Evolutionary conservation across 1,140 invertebrate species (phyloP).

Genomic region (Nautilus pompilius): DNA sequence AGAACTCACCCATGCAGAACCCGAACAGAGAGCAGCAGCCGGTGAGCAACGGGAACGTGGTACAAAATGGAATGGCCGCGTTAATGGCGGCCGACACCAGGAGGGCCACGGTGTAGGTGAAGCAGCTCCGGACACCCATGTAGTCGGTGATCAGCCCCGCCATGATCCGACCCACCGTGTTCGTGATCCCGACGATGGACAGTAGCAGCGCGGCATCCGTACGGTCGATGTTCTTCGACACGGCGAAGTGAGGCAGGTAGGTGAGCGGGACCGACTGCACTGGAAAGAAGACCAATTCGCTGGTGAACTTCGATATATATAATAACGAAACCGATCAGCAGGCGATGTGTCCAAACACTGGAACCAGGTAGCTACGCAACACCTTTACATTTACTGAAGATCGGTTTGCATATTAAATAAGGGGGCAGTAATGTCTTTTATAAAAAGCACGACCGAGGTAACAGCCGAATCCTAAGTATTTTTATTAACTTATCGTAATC

Average conservation of each 20-base stretch:
- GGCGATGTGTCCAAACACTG: no score
- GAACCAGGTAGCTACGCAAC: no score
- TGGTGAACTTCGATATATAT: no score
- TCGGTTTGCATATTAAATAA: no score
- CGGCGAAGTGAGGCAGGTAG: constrained; percentile 39
- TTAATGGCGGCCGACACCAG: constrained; percentile 25
- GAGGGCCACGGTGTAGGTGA: constrained; percentile 30
- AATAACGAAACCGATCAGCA: no score
- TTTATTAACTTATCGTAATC: no score
- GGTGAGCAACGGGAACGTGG: constrained; percentile 15
- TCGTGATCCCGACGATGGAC: constrained; percentile 40
- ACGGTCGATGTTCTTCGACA: constrained; percentile 24
- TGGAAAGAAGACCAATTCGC: constrained; percentile 21
- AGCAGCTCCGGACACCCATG: constrained; percentile 24
- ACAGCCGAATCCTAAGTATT: no score
- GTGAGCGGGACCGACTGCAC: constrained; percentile 38
- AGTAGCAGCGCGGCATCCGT: constrained; percentile 29
- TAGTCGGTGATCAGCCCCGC: constrained; percentile 35
- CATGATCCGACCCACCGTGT: constrained; percentile 31
- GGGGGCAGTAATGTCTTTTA: no score
- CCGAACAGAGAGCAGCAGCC: constrained; percentile 31
- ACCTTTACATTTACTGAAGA: no score
- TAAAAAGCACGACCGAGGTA: no score
- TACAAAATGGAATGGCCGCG: constrained; percentile 29
- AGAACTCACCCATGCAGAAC: constrained; percentile 42